Evolutionary conservation across 2,113 vertebrate genomes (phyloP).

Genomic region (Todiramphus saurophagus): DNA sequence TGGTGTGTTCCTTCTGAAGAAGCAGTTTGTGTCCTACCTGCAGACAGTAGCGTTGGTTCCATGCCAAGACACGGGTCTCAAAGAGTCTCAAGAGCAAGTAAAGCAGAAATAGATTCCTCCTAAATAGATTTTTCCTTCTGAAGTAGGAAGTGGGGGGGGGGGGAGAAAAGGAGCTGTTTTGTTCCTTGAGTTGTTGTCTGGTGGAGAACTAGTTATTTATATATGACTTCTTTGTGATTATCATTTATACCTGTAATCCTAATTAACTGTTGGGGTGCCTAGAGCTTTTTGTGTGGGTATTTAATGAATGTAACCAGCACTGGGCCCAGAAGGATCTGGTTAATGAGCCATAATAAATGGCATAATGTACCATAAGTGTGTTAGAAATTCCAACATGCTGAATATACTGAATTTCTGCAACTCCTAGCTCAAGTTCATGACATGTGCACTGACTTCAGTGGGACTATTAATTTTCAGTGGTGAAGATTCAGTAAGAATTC

Average conservation of each 20-base stretch:
- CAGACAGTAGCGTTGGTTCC: neutral
- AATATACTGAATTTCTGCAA: neutral
- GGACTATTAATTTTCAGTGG: neutral
- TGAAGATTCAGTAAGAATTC: neutral
- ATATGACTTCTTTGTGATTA: neutral
- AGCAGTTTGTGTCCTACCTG: neutral
- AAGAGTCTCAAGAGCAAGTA: neutral
- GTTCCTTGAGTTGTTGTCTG: neutral
- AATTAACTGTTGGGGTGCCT: constrained; percentile 3
- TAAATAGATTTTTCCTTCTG: neutral
- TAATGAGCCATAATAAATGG: neutral
- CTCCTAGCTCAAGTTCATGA: neutral
- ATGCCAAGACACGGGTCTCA: neutral
- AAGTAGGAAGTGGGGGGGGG: neutral
- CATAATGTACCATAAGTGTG: neutral
- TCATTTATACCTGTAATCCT: neutral
- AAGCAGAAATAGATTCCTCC: neutral
- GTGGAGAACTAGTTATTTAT: neutral
- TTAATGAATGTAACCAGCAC: neutral
- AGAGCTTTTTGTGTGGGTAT: neutral
- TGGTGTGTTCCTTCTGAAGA: neutral
- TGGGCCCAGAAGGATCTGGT: neutral
- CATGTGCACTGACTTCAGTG: neutral
- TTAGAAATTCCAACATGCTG: neutral
- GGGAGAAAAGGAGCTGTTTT: neutral